Conservation (phyloP, 2,888 invertebrate species). For the Dichetophora obliterata region DNA sequence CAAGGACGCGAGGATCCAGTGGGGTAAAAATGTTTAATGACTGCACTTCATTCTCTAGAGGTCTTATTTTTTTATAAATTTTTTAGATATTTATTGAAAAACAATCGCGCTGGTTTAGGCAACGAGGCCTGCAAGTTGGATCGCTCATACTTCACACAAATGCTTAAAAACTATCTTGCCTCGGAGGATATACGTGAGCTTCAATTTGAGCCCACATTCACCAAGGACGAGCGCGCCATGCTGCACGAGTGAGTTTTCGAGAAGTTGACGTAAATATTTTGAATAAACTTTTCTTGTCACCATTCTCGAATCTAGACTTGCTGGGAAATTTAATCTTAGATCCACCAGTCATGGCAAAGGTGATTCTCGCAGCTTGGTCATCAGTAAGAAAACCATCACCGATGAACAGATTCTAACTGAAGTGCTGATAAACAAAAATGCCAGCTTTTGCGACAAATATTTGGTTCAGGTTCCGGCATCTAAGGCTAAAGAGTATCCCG, state of each 20-base stretch:
- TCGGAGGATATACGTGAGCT: conserved; percentile 73
- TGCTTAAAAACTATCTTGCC: conserved; percentile 68
- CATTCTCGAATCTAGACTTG: conserved; percentile 59
- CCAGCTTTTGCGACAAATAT: conserved; percentile 62
- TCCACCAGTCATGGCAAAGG: conserved; percentile 72
- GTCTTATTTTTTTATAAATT: background rate
- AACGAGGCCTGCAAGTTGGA: conserved; percentile 54
- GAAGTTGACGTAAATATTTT: background rate
- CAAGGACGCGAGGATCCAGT: conserved; percentile 78
- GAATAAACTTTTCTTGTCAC: background rate
- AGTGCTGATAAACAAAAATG: conserved; percentile 59
- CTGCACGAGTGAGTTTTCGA: conserved; percentile 72
- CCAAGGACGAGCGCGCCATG: conserved; percentile 75
- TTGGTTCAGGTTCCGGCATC: conserved; percentile 65
- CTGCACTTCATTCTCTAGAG: too few relatives aligned
- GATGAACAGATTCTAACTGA: conserved; percentile 59
- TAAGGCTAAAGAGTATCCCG: conserved; percentile 61
- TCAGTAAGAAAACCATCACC: conserved; percentile 62
- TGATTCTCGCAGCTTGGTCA: conserved; percentile 65
- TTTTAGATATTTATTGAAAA: conserved; percentile 63
- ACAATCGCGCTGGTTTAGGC: conserved; percentile 65
- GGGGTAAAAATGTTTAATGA: conserved; percentile 51
- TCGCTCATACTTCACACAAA: conserved; percentile 59
- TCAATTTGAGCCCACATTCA: conserved; percentile 74
- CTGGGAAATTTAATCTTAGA: conserved; percentile 70